Percentiles rank a stretch among this genome's conserved stretches.
Evolutionary conservation across 2,888 invertebrate species (phyloP).

Genomic region (Athalia cordata): DNA sequence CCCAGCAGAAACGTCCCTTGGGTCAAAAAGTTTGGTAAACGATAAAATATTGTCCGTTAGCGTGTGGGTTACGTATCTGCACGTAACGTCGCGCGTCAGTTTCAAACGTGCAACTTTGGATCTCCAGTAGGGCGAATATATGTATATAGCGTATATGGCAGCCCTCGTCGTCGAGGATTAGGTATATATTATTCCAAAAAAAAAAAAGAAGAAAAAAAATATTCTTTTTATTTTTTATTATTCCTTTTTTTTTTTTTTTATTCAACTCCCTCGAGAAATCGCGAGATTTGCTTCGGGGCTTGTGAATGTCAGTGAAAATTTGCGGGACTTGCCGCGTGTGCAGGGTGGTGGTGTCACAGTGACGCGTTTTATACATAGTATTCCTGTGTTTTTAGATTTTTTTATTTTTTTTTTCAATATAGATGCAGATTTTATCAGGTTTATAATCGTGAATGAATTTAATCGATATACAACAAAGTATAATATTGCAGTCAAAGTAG

Average conservation of each 20-base stretch:
- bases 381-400: too few relatives aligned
- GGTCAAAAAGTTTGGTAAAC: conserved; percentile 46
- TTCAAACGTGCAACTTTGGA: conserved; percentile 7
- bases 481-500: too few relatives aligned
- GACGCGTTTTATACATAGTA: background rate
- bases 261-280: conserved; percentile 68
- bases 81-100: background rate
- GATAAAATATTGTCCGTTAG: conserved; percentile 35
- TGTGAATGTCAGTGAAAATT: conserved; percentile 63
- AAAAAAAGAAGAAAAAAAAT: too few relatives aligned
- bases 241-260: conserved; percentile 56
- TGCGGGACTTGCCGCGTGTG: conserved; percentile 44
- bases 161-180: conserved; percentile 39
- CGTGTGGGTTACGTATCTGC: too few relatives aligned
- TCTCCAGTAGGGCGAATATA: conserved; percentile 2
- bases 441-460: too few relatives aligned
- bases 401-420: too few relatives aligned
- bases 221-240: background rate
- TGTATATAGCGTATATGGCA: conserved; percentile 2
- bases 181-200: conserved; percentile 36
- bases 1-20: conserved; percentile 55
- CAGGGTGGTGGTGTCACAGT: conserved; percentile 24
- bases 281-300: conserved; percentile 65
- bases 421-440: too few relatives aligned
- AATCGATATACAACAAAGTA: too few relatives aligned